Evolutionary conservation across 2,113 vertebrate genomes (phyloP), one percentile per base, ranked within the genome.

Genomic region (Fregata magnificens): DNA sequence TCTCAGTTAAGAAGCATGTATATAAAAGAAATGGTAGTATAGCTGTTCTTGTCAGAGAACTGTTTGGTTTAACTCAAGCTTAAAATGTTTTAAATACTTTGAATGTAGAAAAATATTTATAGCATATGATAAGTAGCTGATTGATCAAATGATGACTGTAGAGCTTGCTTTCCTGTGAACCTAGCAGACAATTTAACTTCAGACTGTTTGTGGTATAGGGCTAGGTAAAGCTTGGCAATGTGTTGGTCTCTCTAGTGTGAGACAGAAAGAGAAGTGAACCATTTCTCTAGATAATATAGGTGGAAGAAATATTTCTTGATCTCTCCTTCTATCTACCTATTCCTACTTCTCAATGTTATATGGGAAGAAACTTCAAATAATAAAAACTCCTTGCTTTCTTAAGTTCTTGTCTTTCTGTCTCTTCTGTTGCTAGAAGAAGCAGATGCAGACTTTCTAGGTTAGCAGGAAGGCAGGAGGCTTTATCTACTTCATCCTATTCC

Each of bases 231-330:
- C 28, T 31, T 66, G 31, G 14, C 5, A 16, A 18, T 2, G 10
- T 18, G 12, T 45, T 36, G 19, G 5, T 5, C 10, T 61, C 7
- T 79, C 16, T 11, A 36, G 13, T 2, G 21, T 47, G 24, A 42
- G 17, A 20, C 3, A 22, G 29, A 19, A 70, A 72, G 20, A 63
- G 38, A 72, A 44, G 7, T 40, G 20, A 73, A 61, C n/a, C 2
- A 1, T 2, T 61, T 70, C 3, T 53, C 24, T 8, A 3, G 69
- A 50, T 66, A 47, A 17, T 2, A 4, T 0, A 4, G 10, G 10
- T 7, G 0, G 11, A 5, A 31, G 31, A 14, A 88, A 22, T 19
- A 13, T 16, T 89, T 85, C 4, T 24, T 59, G 22, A 93, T 21
- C 17, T 74, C 18, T 50, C 0, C 0, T 47, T 76, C n/a, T 62